Percentiles rank a stretch among this genome's conserved stretches.
These are phyloP conservation scores for Orycteropus afer DNA, from an alignment of 2,113 vertebrate species.

Conservation along the genomic window DNA sequence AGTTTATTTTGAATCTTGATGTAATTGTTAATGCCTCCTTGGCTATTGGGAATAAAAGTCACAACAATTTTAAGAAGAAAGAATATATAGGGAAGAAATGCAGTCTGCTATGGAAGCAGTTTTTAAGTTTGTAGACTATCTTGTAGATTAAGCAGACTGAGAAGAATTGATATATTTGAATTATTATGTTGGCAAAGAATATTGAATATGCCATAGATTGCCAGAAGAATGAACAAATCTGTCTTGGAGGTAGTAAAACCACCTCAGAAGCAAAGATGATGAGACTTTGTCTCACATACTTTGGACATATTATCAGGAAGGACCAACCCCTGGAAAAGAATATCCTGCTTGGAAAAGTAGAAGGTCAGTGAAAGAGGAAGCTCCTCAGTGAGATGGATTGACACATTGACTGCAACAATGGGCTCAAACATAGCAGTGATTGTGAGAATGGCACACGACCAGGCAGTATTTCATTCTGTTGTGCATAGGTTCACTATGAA, in stretches of 20 bases:
- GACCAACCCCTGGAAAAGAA: neutral
- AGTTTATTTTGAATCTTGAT: constrained; percentile 34
- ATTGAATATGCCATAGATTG: neutral
- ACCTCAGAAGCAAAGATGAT: neutral
- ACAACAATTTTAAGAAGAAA: constrained; percentile 13
- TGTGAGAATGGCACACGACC: neutral
- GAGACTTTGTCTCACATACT: neutral
- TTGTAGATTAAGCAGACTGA: neutral
- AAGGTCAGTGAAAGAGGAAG: neutral
- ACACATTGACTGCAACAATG: neutral
- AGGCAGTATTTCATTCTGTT: neutral
- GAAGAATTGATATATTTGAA: neutral
- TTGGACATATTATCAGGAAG: neutral
- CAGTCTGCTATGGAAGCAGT: neutral
- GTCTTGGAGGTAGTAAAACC: neutral
- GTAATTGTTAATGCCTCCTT: constrained; percentile 11
- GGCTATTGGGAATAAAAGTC: constrained; percentile 28
- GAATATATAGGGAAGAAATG: neutral
- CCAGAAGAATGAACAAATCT: neutral
- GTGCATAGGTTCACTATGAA: neutral
- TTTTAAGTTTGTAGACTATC: neutral
- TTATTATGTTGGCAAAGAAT: neutral
- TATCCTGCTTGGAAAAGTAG: neutral
- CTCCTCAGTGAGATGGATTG: neutral
- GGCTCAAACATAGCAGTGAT: neutral